Evolutionary conservation across 2,113 vertebrate genomes (phyloP).

Genomic region (Prionailurus viverrinus): DNA sequence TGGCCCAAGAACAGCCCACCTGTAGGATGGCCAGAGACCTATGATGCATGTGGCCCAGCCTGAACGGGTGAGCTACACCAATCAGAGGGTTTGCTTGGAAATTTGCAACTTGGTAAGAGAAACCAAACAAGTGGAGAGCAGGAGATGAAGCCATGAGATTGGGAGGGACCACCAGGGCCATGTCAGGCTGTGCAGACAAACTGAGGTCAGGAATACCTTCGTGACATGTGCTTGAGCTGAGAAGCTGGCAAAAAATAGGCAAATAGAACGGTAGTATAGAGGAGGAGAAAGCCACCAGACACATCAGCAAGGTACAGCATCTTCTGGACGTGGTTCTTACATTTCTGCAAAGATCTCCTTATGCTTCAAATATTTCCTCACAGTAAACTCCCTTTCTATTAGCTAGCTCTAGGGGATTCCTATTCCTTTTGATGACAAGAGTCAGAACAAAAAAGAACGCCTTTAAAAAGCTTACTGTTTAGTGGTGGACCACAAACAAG

Average conservation of each 20-base stretch:
- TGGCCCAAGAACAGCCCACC: neutral
- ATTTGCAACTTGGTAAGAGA: neutral
- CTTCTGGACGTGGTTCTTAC: neutral
- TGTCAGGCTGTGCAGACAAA: neutral
- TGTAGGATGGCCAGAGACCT: neutral
- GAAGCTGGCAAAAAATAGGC: neutral
- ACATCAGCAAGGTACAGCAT: neutral
- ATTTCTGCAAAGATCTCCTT: neutral
- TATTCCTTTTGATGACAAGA: neutral
- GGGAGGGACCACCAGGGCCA: neutral
- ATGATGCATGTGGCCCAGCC: neutral
- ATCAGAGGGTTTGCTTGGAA: neutral
- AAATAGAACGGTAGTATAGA: accelerated
- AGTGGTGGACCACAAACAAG: neutral
- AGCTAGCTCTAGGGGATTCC: neutral
- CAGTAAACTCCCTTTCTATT: neutral
- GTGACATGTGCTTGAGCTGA: neutral
- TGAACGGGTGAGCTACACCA: neutral
- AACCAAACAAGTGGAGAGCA: neutral
- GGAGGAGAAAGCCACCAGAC: neutral
- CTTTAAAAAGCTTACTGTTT: neutral
- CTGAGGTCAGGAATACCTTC: neutral
- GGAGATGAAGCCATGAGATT: neutral
- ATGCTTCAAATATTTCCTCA: neutral
- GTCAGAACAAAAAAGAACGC: neutral